Percentiles rank a stretch among this genome's conserved stretches.
Evolutionary conservation across 2,888 invertebrate genomes (phyloP).

Genomic region (Syrphus vitripennis): DNA sequence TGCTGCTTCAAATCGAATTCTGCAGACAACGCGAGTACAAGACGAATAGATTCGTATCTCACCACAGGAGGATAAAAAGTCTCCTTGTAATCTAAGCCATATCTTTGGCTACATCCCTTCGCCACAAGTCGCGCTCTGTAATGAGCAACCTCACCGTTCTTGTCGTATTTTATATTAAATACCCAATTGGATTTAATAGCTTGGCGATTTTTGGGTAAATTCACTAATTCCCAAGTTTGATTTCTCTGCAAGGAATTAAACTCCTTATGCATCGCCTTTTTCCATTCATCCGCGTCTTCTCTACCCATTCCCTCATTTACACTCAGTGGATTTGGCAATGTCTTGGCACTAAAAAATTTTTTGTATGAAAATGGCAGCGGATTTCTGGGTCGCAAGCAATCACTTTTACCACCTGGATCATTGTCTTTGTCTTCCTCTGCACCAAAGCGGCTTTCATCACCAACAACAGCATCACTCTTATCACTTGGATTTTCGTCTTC

Average conservation of each 20-base stretch:
- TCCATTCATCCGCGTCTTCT: background rate
- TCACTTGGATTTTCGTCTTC: background rate
- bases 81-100: constrained; percentile 25
- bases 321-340: background rate
- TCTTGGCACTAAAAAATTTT: background rate
- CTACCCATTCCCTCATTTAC: constrained; percentile 1
- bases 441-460: background rate
- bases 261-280: background rate
- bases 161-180: constrained; percentile 28
- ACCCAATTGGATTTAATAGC: no score
- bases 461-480: background rate
- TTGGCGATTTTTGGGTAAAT: no score
- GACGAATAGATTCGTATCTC: background rate
- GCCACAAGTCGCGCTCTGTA: constrained; percentile 26
- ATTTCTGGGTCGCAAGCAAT: background rate
- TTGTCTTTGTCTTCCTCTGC: background rate
- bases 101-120: constrained; percentile 26
- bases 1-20: no score
- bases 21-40: no score
- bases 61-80: constrained; percentile 36
- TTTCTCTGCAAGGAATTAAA: no score
- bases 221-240: no score
- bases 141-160: background rate
- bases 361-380: background rate
- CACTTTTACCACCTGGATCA: background rate